phyloP scores from a whole-genome alignment of 2,888 invertebrate species.

The Pseudococcus viburni region DNA sequence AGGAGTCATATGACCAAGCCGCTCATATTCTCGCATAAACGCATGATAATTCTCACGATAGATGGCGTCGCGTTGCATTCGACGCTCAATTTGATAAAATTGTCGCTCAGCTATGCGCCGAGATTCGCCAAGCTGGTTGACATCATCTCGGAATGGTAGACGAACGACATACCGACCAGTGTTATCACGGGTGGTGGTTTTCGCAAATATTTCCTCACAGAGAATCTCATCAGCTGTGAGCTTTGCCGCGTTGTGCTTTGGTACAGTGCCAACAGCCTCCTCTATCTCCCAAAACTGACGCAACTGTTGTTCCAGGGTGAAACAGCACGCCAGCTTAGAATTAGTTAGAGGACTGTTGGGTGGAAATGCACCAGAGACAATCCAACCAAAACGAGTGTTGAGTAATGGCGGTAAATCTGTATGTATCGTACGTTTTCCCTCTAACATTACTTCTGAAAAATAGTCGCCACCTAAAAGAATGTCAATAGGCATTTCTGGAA shows the following conservation, averaged over 20 bases:
- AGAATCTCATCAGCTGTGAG: not conserved
- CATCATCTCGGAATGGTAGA: not conserved
- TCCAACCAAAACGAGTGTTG: not conserved
- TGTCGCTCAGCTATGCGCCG: not conserved
- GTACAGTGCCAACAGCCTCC: not conserved
- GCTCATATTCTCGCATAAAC: not conserved
- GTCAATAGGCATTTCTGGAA: too few relatives aligned
- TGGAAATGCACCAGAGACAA: not conserved
- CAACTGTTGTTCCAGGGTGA: not conserved
- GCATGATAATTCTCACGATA: not conserved
- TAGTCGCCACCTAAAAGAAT: too few relatives aligned
- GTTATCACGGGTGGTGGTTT: not conserved
- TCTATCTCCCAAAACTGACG: slow-evolving; percentile 9
- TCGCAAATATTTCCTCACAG: not conserved
- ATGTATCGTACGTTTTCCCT: too few relatives aligned
- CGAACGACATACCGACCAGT: too few relatives aligned
- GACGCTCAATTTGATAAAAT: not conserved
- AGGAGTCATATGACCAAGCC: not conserved
- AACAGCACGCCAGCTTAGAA: not conserved
- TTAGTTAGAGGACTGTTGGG: not conserved
- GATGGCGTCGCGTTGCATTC: not conserved
- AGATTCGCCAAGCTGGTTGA: not conserved
- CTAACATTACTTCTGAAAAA: too few relatives aligned
- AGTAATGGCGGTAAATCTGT: not conserved
- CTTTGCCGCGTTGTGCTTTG: not conserved